Conservation (phyloP, 2,113 vertebrate genomes). For the Pyxicephalus adspersus region DNA sequence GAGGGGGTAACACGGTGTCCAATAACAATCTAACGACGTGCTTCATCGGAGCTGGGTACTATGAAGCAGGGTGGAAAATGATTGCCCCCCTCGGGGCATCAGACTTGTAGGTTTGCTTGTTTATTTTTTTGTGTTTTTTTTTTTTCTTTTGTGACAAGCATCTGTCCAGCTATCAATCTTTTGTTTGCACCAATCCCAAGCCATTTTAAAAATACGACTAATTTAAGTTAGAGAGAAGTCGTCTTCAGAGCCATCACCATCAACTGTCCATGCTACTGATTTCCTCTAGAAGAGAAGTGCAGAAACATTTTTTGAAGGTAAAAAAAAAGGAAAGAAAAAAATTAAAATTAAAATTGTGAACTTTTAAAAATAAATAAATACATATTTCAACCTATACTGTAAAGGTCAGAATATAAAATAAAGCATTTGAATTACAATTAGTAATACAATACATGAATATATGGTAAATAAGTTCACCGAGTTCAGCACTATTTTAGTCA, state of each 20-base stretch:
- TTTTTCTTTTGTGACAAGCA: constrained; percentile 76
- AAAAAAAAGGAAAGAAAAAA: not conserved
- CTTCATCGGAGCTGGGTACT: constrained; percentile 84
- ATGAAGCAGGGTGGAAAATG: constrained; percentile 86
- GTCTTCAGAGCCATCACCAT: constrained; percentile 88
- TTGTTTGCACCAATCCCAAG: constrained; percentile 85
- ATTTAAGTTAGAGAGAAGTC: constrained; percentile 86
- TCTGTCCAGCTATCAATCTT: constrained; percentile 85
- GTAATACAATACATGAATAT: too few species aligned
- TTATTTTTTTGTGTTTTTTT: constrained; percentile 64
- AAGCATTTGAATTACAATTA: too few species aligned
- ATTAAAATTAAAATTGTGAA: constrained; percentile 5
- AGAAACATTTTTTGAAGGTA: constrained; percentile 56
- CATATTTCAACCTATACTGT: not conserved
- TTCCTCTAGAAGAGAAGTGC: constrained; percentile 77
- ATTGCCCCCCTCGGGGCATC: constrained; percentile 79
- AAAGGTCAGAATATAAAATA: too few species aligned
- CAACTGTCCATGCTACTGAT: constrained; percentile 98
- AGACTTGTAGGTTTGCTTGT: constrained; percentile 76
- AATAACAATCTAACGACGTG: constrained; percentile 81
- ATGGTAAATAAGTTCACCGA: too few species aligned
- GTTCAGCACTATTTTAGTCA: too few species aligned
- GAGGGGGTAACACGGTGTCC: constrained; percentile 77
- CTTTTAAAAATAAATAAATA: not conserved
- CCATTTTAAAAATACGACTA: constrained; percentile 85